Percentiles rank a stretch among this genome's conserved stretches.
Conservation (phyloP, 2,797 vertebrate species). For the Fundulus diaphanus region DNA sequence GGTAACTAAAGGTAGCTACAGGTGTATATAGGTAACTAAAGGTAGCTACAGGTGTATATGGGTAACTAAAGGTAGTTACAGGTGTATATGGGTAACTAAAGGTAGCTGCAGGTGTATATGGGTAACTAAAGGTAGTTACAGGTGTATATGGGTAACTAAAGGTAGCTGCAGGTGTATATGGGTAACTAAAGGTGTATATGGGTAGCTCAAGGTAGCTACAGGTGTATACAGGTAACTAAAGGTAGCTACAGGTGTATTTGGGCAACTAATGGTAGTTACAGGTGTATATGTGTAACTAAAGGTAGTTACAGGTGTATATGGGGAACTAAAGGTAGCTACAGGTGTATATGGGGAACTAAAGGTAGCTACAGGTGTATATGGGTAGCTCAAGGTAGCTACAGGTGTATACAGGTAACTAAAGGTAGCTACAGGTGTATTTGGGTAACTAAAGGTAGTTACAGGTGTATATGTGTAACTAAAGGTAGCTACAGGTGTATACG, state of each 20-base stretch:
- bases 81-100: fast-evolving
- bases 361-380: no score
- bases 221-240: no score
- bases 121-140: neutral
- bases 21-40: no score
- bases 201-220: no score
- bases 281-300: neutral
- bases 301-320: neutral
- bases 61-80: neutral
- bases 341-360: no score
- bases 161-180: neutral
- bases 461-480: no score
- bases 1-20: no score
- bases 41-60: no score
- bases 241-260: no score
- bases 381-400: neutral
- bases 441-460: neutral
- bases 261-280: no score
- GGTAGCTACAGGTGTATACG: neutral
- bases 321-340: neutral
- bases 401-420: neutral
- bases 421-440: no score
- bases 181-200: neutral
- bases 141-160: neutral
- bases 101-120: neutral